These are phyloP conservation scores for Mormoops blainvillei DNA, from an alignment of 2,113 vertebrate species.

Conservation along the genomic window DNA sequence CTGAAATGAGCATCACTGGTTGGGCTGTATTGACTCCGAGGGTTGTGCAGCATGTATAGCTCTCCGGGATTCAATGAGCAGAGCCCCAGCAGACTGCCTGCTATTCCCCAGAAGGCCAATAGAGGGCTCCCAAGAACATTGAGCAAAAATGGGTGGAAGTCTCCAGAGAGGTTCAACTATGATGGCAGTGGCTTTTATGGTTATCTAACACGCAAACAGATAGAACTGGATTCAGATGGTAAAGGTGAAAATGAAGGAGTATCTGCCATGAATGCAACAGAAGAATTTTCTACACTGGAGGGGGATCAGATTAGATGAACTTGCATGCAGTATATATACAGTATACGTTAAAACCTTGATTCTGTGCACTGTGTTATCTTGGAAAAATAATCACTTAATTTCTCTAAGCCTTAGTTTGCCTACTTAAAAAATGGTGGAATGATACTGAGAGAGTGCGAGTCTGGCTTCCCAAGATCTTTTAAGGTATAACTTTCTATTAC, in stretches of 20 bases:
- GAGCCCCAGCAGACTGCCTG: background rate
- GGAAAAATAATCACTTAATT: background rate
- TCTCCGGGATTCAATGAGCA: background rate
- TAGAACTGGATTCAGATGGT: background rate
- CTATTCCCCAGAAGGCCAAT: slow-evolving; percentile 34
- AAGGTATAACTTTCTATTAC: background rate
- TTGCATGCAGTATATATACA: background rate
- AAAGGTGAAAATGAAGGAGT: background rate
- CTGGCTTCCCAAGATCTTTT: background rate
- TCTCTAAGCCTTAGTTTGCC: background rate
- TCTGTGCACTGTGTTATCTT: background rate
- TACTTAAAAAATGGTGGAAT: background rate
- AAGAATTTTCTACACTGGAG: background rate
- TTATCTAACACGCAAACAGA: background rate
- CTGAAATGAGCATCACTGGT: background rate
- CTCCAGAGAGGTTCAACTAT: background rate
- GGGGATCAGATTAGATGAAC: background rate
- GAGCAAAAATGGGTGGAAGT: slow-evolving; percentile 29
- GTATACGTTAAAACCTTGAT: background rate
- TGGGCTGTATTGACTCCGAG: background rate
- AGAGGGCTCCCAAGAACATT: slow-evolving; percentile 68
- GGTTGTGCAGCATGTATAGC: background rate
- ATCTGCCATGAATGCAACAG: background rate
- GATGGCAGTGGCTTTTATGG: background rate
- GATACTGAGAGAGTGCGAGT: background rate